Conservation (phyloP, 1,140 invertebrate genomes). For the Colletes gigas region DNA sequence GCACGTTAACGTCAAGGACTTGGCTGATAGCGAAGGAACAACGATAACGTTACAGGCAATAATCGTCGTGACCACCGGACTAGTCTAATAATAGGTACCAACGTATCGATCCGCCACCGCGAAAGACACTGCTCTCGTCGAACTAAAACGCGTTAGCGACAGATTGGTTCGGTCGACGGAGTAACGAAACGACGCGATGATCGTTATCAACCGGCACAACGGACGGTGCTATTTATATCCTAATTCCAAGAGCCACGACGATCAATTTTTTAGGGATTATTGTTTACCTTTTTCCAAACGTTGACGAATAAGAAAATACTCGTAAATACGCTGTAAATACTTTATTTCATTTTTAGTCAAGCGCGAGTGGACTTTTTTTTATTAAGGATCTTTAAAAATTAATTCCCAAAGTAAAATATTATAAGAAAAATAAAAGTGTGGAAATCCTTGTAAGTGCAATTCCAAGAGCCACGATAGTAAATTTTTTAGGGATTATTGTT, state of each 20-base stretch:
- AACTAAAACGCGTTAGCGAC: not conserved
- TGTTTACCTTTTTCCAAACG: no score
- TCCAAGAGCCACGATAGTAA: not conserved
- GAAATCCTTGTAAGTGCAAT: no score
- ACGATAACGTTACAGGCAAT: slow-evolving; percentile 53
- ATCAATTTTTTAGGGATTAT: not conserved
- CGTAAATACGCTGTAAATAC: no score
- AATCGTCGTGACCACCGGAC: slow-evolving; percentile 48
- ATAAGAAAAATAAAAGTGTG: no score
- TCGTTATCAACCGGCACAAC: slow-evolving; percentile 11
- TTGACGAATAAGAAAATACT: no score
- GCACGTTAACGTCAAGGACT: not conserved
- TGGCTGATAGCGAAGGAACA: slow-evolving; percentile 7
- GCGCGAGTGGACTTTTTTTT: no score
- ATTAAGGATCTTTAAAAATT: no score
- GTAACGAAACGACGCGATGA: not conserved
- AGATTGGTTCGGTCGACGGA: not conserved
- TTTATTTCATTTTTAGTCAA: no score
- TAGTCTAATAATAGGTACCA: slow-evolving; percentile 58
- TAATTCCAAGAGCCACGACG: not conserved
- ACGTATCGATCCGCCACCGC: slow-evolving; percentile 53
- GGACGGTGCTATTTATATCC: slow-evolving; percentile 15
- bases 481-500: not conserved
- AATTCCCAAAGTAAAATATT: no score
- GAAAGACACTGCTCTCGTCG: slow-evolving; percentile 27